Percentiles rank a stretch among this genome's conserved stretches.
Evolutionary conservation across 2,797 vertebrate species (phyloP).

Genomic region (Emydoidea blandingii): DNA sequence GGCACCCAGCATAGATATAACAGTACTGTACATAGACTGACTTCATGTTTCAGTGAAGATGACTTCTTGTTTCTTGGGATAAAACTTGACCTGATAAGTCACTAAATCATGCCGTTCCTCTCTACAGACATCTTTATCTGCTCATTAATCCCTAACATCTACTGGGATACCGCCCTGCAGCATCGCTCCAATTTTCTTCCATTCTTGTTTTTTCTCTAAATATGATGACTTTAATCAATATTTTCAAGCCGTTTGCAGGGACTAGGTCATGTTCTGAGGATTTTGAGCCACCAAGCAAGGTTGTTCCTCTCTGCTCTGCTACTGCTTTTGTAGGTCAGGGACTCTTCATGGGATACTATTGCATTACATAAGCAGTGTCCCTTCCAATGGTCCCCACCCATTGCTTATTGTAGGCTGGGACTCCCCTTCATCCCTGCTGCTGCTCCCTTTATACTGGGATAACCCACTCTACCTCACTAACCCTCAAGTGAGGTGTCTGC

Average conservation of each 20-base stretch:
- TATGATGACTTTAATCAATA: accelerated
- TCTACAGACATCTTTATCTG: neutral
- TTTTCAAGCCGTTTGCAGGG: neutral
- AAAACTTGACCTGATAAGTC: neutral
- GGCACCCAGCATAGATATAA: neutral
- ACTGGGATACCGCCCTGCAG: accelerated
- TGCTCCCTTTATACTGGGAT: neutral
- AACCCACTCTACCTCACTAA: neutral
- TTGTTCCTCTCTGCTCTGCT: neutral
- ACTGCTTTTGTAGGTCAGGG: neutral
- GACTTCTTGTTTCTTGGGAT: neutral
- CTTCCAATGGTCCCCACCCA: neutral
- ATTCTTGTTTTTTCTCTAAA: neutral
- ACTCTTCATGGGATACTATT: neutral
- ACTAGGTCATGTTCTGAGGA: neutral
- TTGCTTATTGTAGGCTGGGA: neutral
- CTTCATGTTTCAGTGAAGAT: neutral
- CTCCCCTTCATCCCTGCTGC: neutral
- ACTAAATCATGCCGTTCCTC: neutral
- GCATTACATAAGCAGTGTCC: neutral
- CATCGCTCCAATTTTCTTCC: neutral
- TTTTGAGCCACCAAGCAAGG: neutral
- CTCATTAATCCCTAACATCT: neutral
- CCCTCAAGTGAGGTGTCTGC: neutral
- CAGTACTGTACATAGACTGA: neutral